Evolutionary conservation across 2,113 vertebrate species (phyloP), one percentile per base, ranked within the genome.

Genomic region (Cyprinodon variegatus): DNA sequence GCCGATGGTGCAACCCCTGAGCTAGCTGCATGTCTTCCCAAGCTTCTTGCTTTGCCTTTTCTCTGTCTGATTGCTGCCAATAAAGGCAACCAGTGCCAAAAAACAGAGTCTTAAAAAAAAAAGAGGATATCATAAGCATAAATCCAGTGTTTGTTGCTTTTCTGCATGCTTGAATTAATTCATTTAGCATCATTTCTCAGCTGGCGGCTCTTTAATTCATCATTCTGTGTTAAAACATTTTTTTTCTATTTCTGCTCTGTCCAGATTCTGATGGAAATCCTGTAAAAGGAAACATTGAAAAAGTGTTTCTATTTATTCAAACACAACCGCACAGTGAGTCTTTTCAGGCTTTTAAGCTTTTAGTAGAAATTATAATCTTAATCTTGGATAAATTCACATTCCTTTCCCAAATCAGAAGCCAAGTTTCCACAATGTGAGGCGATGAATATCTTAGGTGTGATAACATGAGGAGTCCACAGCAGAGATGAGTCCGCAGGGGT

Each of bases 171-270:
- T 96, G 96, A 96, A 96, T 96, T 95, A 94, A 96, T 96, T 97
- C 97, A 95, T 97, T 97, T 96, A 95, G 95, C 95, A 94, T 94
- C 95, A 97, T 97, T 96, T 96, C 97, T 97, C 97, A 94, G 94
- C 96, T 81, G 96, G 96, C 96, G 96, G 95, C 94, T 91, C 94
- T 94, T 94, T 96, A 96, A 45, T 88, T 83, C 76, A 86, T 85
- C 81, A 78, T 93, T 92, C 93, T 94, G 95, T 95, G 93, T 92
- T 41, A 6, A 41, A 41, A 41, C 8, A 41, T 41, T 4, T 41
- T 29, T 29, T 29, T 29, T 29, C 29, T 29, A 9, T 41, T 41
- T 9, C 40, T 41, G 40, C 8, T 41, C 41, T 41, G 41, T 50
- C 14, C 17, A 15, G 50, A 7, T 53, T 53, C 50, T 53, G 50